Percentiles rank a stretch among this genome's conserved stretches.
phyloP scores from a whole-genome alignment of 2,888 invertebrate species.

The Ganaspis brasiliensis region DNA sequence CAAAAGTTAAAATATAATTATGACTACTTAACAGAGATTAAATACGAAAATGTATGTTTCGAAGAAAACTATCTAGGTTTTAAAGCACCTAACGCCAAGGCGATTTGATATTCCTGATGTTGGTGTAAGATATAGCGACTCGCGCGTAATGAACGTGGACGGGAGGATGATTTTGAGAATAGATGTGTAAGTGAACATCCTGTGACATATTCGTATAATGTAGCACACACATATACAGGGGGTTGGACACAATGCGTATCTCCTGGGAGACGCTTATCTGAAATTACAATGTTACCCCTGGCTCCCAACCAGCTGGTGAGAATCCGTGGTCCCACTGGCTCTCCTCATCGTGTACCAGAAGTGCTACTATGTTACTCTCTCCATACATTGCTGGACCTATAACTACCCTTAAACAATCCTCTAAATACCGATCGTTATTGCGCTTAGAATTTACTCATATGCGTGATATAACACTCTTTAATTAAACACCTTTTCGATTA shows the following conservation, averaged over 20 bases:
- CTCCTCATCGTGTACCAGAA: conserved; percentile 51
- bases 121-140: conserved; percentile 51
- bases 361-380: conserved; percentile 46
- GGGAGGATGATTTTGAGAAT: conserved; percentile 53
- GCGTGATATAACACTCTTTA: no score
- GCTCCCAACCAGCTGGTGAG: conserved; percentile 67
- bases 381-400: conserved; percentile 12
- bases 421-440: conserved; percentile 15
- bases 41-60: no score
- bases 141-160: conserved; percentile 65
- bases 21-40: no score
- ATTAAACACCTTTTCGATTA: no score
- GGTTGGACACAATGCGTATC: conserved; percentile 76
- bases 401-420: conserved; percentile 7
- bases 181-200: conserved; percentile 60
- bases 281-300: conserved; percentile 80
- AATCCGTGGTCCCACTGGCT: conserved; percentile 64
- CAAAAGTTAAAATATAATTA: no score
- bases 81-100: no score
- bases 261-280: conserved; percentile 80
- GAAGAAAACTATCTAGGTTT: no score
- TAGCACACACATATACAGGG: conserved; percentile 55
- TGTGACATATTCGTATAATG: conserved; percentile 64
- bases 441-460: background rate
- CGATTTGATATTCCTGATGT: no score